phyloP scores from a whole-genome alignment of 2,797 vertebrate species.

The Fundulus diaphanus region DNA sequence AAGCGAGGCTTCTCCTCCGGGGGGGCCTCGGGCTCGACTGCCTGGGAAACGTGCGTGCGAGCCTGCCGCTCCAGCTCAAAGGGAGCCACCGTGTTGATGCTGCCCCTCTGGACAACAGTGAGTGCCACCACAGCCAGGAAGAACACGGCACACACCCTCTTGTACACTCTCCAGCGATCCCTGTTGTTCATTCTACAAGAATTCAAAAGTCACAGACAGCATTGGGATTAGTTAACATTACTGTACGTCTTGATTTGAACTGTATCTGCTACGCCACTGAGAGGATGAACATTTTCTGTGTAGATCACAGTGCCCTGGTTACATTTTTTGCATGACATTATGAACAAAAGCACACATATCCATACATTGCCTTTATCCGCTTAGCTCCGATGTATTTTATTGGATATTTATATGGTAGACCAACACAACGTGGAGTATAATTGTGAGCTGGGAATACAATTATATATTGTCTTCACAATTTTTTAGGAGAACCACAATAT shows the following conservation, averaged over 20 bases:
- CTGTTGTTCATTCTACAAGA: slow-evolving; percentile 81
- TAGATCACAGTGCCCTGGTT: background rate
- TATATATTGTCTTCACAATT: background rate
- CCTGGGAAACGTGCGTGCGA: slow-evolving; percentile 54
- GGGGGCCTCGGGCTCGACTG: slow-evolving; percentile 20
- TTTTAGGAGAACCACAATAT: background rate
- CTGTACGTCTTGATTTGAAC: background rate
- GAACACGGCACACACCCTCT: slow-evolving; percentile 82
- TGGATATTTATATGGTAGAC: background rate
- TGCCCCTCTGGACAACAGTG: slow-evolving; percentile 86
- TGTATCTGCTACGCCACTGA: background rate
- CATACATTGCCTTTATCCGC: background rate
- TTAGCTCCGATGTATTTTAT: background rate
- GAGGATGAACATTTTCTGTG: background rate
- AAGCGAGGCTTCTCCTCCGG: slow-evolving; percentile 52
- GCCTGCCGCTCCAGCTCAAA: slow-evolving; percentile 77
- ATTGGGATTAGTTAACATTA: slow-evolving; percentile 2
- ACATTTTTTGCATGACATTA: background rate
- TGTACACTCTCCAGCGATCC: slow-evolving; percentile 85
- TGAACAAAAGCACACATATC: background rate
- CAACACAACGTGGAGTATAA: background rate
- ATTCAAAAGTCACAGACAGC: slow-evolving; percentile 29
- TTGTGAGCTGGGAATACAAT: background rate
- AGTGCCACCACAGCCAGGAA: slow-evolving; percentile 85
- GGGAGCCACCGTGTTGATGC: slow-evolving; percentile 72